A percentile compares a stretch with the other conserved stretches of the same genome.
Evolutionary conservation across 2,888 invertebrate genomes (phyloP).

Genomic region (Keiferia lycopersicella): DNA sequence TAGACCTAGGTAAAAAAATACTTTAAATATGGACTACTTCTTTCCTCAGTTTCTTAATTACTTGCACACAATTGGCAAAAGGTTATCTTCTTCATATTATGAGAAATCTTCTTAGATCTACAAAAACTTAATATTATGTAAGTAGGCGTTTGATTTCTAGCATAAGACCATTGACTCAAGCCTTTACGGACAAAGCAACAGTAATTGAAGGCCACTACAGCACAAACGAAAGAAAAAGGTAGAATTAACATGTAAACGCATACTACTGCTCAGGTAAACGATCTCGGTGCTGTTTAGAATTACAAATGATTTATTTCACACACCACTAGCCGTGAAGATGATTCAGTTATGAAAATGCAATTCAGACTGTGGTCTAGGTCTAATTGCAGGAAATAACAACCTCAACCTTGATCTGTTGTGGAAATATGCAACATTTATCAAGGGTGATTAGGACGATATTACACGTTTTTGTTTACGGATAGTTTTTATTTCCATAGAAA

Average conservation of each 20-base stretch:
- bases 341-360: slow-evolving; percentile 10
- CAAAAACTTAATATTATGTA: not conserved
- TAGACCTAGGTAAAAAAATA: no score
- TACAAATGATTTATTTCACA: slow-evolving; percentile 11
- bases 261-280: slow-evolving; percentile 7
- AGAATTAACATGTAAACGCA: slow-evolving; percentile 7
- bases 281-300: slow-evolving; percentile 11
- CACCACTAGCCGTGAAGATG: slow-evolving; percentile 12
- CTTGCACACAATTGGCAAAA: no score
- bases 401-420: slow-evolving; percentile 1
- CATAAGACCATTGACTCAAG: not conserved
- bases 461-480: not conserved
- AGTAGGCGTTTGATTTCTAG: slow-evolving; percentile 7
- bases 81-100: not conserved
- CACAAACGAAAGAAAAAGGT: slow-evolving; percentile 13
- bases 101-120: not conserved
- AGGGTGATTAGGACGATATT: not conserved
- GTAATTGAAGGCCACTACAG: slow-evolving; percentile 3
- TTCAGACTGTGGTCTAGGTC: slow-evolving; percentile 10
- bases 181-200: not conserved
- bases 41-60: no score
- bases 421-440: not conserved
- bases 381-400: slow-evolving; percentile 12
- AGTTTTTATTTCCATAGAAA: not conserved
- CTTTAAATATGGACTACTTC: no score